These are phyloP conservation scores for Ormyrus nitidulus DNA, from an alignment of 2,888 invertebrate genomes.

Conservation along the genomic window DNA sequence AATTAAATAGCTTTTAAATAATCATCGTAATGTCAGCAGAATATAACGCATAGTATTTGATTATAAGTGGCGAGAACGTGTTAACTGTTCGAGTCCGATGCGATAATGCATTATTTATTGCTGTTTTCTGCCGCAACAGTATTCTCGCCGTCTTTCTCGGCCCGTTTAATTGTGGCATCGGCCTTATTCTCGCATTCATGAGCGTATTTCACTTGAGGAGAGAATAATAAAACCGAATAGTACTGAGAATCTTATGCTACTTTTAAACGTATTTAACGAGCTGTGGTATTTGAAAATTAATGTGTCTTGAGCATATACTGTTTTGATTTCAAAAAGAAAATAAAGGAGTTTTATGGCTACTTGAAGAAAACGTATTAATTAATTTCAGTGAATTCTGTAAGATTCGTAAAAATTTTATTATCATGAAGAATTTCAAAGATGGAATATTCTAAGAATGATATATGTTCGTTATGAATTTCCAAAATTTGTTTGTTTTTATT, in stretches of 20 bases:
- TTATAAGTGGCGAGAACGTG: slow-evolving; percentile 18
- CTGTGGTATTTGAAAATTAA: no score
- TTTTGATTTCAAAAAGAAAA: no score
- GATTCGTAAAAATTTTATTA: no score
- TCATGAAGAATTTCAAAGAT: no score
- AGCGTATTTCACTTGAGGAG: slow-evolving; percentile 1
- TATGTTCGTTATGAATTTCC: no score
- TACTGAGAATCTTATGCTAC: neutral
- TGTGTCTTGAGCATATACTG: no score
- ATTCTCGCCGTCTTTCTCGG: slow-evolving; percentile 32
- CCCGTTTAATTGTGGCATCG: slow-evolving; percentile 50
- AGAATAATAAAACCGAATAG: slow-evolving; percentile 5
- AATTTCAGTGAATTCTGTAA: no score
- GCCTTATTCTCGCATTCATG: slow-evolving; percentile 14
- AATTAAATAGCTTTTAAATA: neutral
- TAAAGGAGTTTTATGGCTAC: no score
- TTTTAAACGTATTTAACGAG: neutral
- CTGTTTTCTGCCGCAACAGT: slow-evolving; percentile 43
- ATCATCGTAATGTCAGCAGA: neutral
- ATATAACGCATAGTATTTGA: slow-evolving; percentile 20
- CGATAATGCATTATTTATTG: slow-evolving; percentile 48
- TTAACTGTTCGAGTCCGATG: slow-evolving; percentile 14
- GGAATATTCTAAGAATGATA: no score
- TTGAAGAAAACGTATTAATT: no score
- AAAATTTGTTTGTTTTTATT: no score